Base-by-base conservation (phyloP, 2,113 vertebrate genomes). In the Atractosteus spatula region DNA sequence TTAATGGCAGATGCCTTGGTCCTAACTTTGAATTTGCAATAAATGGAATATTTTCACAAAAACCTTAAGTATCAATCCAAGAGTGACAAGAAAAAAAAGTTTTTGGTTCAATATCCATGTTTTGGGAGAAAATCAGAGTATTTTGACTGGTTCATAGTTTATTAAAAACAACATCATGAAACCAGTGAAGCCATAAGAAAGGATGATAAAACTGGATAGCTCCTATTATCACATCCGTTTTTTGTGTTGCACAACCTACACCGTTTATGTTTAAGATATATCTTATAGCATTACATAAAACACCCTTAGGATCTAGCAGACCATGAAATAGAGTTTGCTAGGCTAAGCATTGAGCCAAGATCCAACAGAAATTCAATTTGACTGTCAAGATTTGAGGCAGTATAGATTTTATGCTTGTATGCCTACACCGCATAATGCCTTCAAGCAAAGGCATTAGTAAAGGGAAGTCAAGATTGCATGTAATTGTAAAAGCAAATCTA, bases 321-420 rank as follows among this genome's bases (percentile, higher is more conserved):
- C 82, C 80, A 83, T 86, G 84, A 86, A 88, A 88, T 86, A 69
- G 82, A 83, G 81, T 85, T 85, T 86, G 76, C 78, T 78, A 77
- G 78, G 78, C 76, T 77, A 64, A 82, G 70, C 71, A 56, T 72
- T 77, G 71, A 73, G 74, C 68, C 51, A 51, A 71, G 72, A 73
- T 79, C 75, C 69, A 71, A 75, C 16, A 62, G 55, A 62, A 81
- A 73, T 81, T 77, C 71, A 79, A 79, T 79, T 79, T 57, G 69
- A 76, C 73, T 73, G 71, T 73, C 69, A 71, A 66, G 68, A 70
- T 74, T 70, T 41, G 69, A 62, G 57, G 69, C 59, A 74, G 75
- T 78, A 75, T 79, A 71, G 73, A 79, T 77, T 81, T 79, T 69
- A 71, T 73, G 71, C 66, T 62, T 62, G 66, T 76, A 66, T 65